These are phyloP conservation scores for Magallana angulata DNA, from an alignment of 1,140 invertebrate genomes.

Conservation along the genomic window DNA sequence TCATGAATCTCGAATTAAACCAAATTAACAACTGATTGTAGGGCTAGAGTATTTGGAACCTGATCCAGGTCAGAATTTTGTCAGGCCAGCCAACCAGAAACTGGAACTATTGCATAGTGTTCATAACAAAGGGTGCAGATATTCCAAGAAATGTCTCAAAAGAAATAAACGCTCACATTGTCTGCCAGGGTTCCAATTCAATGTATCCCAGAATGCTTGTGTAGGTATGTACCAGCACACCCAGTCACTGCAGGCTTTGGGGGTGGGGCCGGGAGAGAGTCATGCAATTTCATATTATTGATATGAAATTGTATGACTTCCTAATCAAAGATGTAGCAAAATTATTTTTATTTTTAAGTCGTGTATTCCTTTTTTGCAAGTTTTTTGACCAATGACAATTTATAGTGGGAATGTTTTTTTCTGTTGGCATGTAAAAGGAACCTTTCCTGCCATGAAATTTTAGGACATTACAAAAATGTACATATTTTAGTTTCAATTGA, in stretches of 20 bases:
- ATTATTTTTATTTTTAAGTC: too few species aligned
- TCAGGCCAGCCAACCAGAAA: background rate
- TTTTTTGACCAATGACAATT: too few species aligned
- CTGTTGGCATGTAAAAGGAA: too few species aligned
- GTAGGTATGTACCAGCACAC: slow-evolving; percentile 22
- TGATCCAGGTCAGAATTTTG: background rate
- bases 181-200: background rate
- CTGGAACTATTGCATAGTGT: background rate
- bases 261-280: background rate
- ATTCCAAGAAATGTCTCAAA: background rate
- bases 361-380: too few species aligned
- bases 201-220: background rate
- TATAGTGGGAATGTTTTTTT: too few species aligned
- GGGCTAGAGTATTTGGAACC: slow-evolving; percentile 24
- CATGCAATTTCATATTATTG: too few species aligned
- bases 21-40: background rate
- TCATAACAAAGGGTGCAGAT: background rate
- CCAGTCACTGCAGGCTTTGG: background rate
- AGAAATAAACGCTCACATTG: background rate
- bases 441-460: too few species aligned
- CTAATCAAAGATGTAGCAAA: too few species aligned
- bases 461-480: too few species aligned
- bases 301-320: too few species aligned
- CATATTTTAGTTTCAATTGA: too few species aligned
- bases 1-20: background rate